Evolutionary conservation across 1,140 invertebrate species (phyloP).

Genomic region (Akabosia matsudoensis): DNA sequence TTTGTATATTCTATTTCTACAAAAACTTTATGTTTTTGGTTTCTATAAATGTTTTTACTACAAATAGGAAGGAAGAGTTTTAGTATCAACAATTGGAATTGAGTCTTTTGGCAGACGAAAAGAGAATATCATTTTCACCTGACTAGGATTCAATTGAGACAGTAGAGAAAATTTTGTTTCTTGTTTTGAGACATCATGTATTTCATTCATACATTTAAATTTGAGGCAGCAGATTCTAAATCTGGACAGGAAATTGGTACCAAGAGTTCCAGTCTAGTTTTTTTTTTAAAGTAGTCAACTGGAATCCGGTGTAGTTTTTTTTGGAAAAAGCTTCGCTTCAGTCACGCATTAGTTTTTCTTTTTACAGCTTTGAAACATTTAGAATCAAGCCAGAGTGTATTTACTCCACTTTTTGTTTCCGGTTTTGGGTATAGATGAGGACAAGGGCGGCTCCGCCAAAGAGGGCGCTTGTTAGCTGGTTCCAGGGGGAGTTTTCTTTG

Average conservation of each 20-base stretch:
- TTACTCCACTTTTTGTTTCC: slow-evolving; percentile 43
- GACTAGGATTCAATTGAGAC: slow-evolving; percentile 13
- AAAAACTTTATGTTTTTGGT: no score
- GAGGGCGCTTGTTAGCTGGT: slow-evolving; percentile 41
- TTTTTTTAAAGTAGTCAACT: no score
- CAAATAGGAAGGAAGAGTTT: background rate
- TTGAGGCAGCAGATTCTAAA: slow-evolving; percentile 1
- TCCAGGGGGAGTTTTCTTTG: slow-evolving; percentile 32
- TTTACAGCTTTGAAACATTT: background rate
- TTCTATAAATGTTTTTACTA: background rate
- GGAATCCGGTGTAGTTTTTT: no score
- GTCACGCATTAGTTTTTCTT: background rate
- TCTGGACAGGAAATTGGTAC: no score
- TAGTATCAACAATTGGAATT: slow-evolving; percentile 3
- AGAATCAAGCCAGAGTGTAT: background rate
- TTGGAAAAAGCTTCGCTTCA: background rate
- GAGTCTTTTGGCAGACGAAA: slow-evolving; percentile 4
- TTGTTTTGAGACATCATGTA: slow-evolving; percentile 8
- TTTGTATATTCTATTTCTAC: background rate
- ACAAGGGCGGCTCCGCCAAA: slow-evolving; percentile 44
- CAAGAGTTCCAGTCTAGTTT: no score
- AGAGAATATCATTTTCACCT: background rate
- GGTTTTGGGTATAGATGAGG: slow-evolving; percentile 39
- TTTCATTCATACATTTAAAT: slow-evolving; percentile 6
- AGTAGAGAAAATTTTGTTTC: no score